phyloP scores from a whole-genome alignment of 2,797 vertebrate genomes.

The Fistularia commersonii region DNA sequence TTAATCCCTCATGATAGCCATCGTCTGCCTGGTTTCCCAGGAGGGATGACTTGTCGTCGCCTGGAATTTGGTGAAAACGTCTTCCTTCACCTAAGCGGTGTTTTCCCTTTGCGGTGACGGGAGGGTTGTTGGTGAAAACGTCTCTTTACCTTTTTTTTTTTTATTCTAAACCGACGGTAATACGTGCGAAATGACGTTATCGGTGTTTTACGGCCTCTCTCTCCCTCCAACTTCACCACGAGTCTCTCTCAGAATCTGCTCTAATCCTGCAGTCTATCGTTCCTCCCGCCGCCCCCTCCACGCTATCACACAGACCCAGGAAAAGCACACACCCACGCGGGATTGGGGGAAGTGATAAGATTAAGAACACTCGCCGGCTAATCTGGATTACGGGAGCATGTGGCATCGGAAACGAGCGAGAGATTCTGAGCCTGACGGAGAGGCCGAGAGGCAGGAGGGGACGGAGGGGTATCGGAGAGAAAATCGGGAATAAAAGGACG shows the following conservation, averaged over 20 bases:
- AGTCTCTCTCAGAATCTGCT: slow-evolving; percentile 50
- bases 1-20: no score
- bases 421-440: slow-evolving; percentile 55
- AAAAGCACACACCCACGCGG: slow-evolving; percentile 71
- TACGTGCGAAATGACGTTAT: slow-evolving; percentile 48
- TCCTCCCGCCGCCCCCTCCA: slow-evolving; percentile 43
- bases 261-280: slow-evolving; percentile 58
- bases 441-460: slow-evolving; percentile 16
- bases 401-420: slow-evolving; percentile 61
- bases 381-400: slow-evolving; percentile 78
- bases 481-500: slow-evolving; percentile 14
- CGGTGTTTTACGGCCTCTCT: slow-evolving; percentile 28
- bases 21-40: no score
- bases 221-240: slow-evolving; percentile 15
- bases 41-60: no score
- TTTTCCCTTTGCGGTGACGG: no score
- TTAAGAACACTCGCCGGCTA: slow-evolving; percentile 76
- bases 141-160: no score
- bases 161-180: slow-evolving; percentile 34
- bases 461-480: slow-evolving; percentile 11
- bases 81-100: no score
- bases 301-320: slow-evolving; percentile 56
- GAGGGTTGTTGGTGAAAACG: no score
- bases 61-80: no score
- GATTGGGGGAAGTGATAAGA: slow-evolving; percentile 75